A percentile compares a stretch with the other conserved stretches of the same genome.
Conservation (phyloP, 1,140 invertebrate species). For the Neodiprion fabricii region DNA sequence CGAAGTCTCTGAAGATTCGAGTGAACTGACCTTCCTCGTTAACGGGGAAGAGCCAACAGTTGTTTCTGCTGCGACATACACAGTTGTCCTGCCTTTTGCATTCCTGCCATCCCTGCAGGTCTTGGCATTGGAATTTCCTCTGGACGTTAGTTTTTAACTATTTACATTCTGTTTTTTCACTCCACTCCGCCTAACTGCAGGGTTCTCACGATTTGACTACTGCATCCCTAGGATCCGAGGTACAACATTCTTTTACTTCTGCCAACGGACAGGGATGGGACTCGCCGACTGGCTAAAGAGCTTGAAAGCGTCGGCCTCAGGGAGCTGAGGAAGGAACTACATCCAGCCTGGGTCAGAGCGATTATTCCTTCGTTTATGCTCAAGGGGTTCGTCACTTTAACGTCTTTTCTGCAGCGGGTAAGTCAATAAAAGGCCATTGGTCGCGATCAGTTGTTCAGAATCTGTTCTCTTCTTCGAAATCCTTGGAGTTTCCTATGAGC, state of each 20-base stretch:
- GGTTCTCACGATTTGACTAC: neutral
- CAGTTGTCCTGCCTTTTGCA: constrained; percentile 76
- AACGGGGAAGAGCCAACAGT: constrained; percentile 52
- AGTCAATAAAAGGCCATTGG: constrained; percentile 36
- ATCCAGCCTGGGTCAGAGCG: constrained; percentile 72
- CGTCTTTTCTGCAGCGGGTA: constrained; percentile 79
- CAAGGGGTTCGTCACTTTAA: constrained; percentile 77
- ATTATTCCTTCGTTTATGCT: constrained; percentile 80
- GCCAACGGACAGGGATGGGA: constrained; percentile 55
- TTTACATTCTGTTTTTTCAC: neutral
- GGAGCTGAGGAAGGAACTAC: constrained; percentile 70
- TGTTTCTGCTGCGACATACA: constrained; percentile 68
- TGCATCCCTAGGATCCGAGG: constrained; percentile 58
- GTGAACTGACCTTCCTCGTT: constrained; percentile 55
- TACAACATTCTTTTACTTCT: constrained; percentile 62
- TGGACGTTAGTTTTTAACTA: constrained; percentile 66
- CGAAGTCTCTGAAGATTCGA: constrained; percentile 35
- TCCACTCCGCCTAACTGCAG: neutral
- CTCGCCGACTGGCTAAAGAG: constrained; percentile 51
- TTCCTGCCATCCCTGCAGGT: constrained; percentile 75
- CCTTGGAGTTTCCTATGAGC: too few relatives aligned
- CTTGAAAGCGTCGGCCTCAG: constrained; percentile 63
- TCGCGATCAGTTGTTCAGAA: neutral
- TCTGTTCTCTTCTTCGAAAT: too few relatives aligned
- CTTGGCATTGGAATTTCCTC: constrained; percentile 74